These are phyloP conservation scores for Apostichopus parvimensis DNA, from an alignment of 35 echinoderm and acorn worm genomes.

Conservation along the genomic window DNA sequence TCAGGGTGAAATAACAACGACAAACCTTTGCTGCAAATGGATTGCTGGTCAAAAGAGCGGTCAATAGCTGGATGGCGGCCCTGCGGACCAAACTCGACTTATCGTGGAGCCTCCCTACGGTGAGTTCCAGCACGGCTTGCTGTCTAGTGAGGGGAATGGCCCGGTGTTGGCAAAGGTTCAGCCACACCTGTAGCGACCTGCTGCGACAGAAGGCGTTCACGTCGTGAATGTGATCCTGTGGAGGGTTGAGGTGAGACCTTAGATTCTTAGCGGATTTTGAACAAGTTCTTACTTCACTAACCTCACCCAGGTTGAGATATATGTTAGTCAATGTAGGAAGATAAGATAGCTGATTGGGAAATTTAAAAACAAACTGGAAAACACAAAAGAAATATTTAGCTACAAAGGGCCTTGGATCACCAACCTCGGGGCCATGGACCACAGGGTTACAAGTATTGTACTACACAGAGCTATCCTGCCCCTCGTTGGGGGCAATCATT, in stretches of 20 bases:
- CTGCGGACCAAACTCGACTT: slow-evolving; percentile 91
- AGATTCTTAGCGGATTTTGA: too few species aligned
- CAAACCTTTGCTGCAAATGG: slow-evolving; percentile 97
- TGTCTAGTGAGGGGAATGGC: slow-evolving; percentile 85
- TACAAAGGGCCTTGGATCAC: too few species aligned
- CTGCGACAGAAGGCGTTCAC: slow-evolving; percentile 89
- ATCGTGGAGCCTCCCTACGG: slow-evolving; percentile 79
- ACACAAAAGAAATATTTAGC: too few species aligned
- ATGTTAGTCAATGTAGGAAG: too few species aligned
- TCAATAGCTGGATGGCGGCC: slow-evolving; percentile 80
- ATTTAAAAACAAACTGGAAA: too few species aligned
- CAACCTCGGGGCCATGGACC: too few species aligned
- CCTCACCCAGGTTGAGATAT: too few species aligned
- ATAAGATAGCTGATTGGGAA: too few species aligned
- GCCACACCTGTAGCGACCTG: slow-evolving; percentile 84
- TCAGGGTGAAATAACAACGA: not conserved
- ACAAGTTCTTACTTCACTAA: too few species aligned
- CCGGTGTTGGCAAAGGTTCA: slow-evolving; percentile 70
- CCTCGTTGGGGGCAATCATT: too few species aligned
- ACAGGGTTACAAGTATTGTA: too few species aligned
- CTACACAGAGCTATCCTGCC: too few species aligned
- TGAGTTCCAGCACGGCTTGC: slow-evolving; percentile 70
- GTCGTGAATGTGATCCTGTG: slow-evolving; percentile 96
- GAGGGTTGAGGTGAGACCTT: not conserved
- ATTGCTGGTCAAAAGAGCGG: slow-evolving; percentile 79